Conservation (phyloP, 1,140 invertebrate genomes). For the Diachasma alloeum region DNA sequence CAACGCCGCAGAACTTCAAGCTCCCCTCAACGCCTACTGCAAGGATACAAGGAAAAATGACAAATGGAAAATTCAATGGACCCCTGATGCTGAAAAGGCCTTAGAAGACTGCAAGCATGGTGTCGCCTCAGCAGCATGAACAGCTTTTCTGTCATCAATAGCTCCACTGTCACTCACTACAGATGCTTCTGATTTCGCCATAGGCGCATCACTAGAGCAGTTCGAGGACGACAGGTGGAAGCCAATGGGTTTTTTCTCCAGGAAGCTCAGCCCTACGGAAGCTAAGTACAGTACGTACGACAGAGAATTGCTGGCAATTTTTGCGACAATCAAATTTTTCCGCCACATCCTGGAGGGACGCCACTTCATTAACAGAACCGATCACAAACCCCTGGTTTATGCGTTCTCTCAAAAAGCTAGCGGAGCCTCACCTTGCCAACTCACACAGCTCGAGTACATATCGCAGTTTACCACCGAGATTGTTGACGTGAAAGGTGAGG, state of each 20-base stretch:
- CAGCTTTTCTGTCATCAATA: not conserved
- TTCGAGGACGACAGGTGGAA: not conserved
- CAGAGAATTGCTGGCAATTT: constrained; percentile 8
- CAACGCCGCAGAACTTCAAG: too few species aligned
- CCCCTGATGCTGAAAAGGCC: not conserved
- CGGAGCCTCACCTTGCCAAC: not conserved
- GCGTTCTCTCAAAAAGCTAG: too few species aligned
- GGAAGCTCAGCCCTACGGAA: not conserved
- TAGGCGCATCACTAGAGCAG: not conserved
- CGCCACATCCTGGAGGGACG: not conserved
- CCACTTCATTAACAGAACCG: not conserved
- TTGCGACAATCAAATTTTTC: not conserved
- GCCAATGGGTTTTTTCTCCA: not conserved
- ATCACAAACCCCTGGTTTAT: too few species aligned
- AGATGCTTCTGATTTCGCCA: not conserved
- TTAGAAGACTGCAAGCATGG: too few species aligned
- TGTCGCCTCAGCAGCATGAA: not conserved
- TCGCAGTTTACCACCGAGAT: constrained; percentile 4
- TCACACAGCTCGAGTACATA: not conserved
- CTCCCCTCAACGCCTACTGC: not conserved
- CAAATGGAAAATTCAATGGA: not conserved
- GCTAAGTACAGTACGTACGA: not conserved
- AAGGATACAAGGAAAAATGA: not conserved
- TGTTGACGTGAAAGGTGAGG: not conserved
- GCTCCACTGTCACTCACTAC: not conserved